phyloP scores from a whole-genome alignment of 1,140 invertebrate species.

The Saccostrea echinata region DNA sequence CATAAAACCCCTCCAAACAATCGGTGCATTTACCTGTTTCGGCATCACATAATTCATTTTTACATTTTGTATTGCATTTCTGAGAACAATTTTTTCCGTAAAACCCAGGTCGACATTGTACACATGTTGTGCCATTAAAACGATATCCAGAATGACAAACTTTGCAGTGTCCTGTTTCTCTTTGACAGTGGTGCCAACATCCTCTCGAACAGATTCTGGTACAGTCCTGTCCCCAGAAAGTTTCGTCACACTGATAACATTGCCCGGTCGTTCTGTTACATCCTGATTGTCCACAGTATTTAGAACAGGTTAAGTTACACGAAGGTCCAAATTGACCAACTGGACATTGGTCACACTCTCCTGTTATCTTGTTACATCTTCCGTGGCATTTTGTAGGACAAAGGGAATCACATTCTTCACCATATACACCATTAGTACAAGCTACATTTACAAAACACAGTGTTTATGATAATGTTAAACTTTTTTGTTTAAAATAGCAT shows the following conservation, averaged over 20 bases:
- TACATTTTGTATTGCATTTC: neutral
- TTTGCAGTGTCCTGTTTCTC: neutral
- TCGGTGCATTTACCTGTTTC: neutral
- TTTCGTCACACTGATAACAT: neutral
- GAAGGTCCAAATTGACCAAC: neutral
- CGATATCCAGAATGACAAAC: neutral
- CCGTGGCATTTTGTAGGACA: neutral
- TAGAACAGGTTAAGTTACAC: neutral
- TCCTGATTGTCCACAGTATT: neutral
- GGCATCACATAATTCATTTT: neutral
- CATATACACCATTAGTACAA: neutral
- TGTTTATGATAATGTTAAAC: no score
- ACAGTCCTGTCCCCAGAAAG: neutral
- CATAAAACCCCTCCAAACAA: neutral
- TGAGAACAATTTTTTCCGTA: neutral
- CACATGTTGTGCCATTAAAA: neutral
- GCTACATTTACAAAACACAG: neutral
- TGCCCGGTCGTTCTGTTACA: neutral
- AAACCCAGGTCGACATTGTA: neutral
- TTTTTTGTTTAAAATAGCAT: no score
- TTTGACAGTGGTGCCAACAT: neutral
- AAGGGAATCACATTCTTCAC: neutral
- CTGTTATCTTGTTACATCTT: neutral
- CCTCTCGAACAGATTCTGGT: neutral
- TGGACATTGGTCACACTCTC: neutral